Conservation (phyloP, 2,888 invertebrate genomes). For the Drosophila eohydei region DNA sequence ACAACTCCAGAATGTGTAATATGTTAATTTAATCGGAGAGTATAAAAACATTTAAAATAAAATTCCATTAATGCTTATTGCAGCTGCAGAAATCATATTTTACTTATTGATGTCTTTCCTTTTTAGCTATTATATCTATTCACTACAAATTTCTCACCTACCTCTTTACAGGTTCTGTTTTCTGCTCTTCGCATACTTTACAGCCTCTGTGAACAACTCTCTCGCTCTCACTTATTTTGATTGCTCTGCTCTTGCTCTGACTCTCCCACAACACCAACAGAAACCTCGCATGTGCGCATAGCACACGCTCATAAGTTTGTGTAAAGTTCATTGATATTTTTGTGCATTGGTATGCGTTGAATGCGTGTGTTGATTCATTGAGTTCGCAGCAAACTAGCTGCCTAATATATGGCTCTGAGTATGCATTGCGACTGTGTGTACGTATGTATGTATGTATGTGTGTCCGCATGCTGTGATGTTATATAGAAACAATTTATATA, state of each 20-base stretch:
- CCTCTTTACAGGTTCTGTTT: conserved; percentile 23
- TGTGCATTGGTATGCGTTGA: conserved; percentile 72
- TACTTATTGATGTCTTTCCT: not conserved
- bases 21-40: not conserved
- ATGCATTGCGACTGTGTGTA: conserved; percentile 19
- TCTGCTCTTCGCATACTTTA: conserved; percentile 30
- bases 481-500: conserved; percentile 25
- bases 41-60: not conserved
- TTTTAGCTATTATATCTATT: not conserved
- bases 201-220: conserved; percentile 15
- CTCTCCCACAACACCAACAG: conserved; percentile 50
- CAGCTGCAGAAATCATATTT: not conserved
- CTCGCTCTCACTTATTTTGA: conserved; percentile 5
- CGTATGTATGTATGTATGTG: conserved; percentile 2
- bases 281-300: conserved; percentile 54
- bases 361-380: conserved; percentile 79
- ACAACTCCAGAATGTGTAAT: not conserved
- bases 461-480: conserved; percentile 17
- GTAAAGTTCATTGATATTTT: conserved; percentile 84
- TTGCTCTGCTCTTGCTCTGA: conserved; percentile 13
- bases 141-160: conserved; percentile 39
- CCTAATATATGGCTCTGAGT: conserved; percentile 38
- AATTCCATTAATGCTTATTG: not conserved
- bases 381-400: conserved; percentile 67
- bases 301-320: conserved; percentile 60